Conservation (phyloP, 2,797 vertebrate genomes). For the Pempheris klunzingeri region DNA sequence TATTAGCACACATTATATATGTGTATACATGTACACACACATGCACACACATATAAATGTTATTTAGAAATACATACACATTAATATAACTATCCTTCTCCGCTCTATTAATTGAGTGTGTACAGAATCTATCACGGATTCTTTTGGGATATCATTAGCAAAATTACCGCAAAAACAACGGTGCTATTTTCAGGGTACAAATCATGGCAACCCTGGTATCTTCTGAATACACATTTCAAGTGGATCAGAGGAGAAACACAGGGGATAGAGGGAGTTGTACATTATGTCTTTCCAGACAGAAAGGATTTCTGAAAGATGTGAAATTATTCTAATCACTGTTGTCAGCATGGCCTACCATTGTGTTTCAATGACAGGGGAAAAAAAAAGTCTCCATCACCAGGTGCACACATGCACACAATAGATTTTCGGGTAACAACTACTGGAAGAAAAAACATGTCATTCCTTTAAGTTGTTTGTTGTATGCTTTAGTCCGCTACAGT, state of each 20-base stretch:
- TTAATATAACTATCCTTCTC: conserved; percentile 39
- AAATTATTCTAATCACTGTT: conserved; percentile 75
- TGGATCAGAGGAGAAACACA: conserved; percentile 54
- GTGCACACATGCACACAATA: conserved; percentile 5
- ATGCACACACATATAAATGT: too few relatives aligned
- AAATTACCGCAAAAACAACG: conserved; percentile 74
- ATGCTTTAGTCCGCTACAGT: not conserved
- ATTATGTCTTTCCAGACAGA: conserved; percentile 34
- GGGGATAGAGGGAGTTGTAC: conserved; percentile 27
- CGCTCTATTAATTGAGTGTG: conserved; percentile 46
- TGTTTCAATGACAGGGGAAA: conserved; percentile 40
- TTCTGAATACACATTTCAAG: conserved; percentile 63
- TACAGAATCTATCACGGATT: conserved; percentile 45
- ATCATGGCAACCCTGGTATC: conserved; percentile 57
- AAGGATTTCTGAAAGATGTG: conserved; percentile 64
- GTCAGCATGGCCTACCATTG: conserved; percentile 51
- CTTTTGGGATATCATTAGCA: conserved; percentile 80
- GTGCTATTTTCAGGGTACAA: conserved; percentile 68
- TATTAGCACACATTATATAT: conserved; percentile 15
- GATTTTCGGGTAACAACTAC: conserved; percentile 34
- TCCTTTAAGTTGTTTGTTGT: conserved; percentile 11
- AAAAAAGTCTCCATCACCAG: conserved; percentile 26
- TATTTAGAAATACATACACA: conserved; percentile 58
- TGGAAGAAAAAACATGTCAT: conserved; percentile 12
- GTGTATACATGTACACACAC: conserved; percentile 42